phyloP scores from a whole-genome alignment of 2,888 invertebrate genomes.

The Mimachlamys varia region DNA sequence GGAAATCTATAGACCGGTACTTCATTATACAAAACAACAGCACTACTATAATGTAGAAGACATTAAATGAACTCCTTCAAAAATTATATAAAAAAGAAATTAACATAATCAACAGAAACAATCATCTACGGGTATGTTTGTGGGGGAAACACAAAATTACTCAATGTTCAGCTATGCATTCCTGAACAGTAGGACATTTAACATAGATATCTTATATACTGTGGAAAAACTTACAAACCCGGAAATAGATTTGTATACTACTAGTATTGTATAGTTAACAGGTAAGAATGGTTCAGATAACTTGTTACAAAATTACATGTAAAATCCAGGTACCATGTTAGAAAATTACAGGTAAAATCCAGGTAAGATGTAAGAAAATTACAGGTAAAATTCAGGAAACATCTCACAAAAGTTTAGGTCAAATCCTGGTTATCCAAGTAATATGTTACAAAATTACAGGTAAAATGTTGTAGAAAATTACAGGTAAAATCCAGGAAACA shows the following conservation, averaged over 20 bases:
- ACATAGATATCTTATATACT: too few species aligned
- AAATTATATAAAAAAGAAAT: constrained; percentile 1
- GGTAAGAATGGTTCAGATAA: not conserved
- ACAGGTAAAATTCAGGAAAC: too few species aligned
- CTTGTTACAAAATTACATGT: too few species aligned
- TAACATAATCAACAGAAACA: constrained; percentile 19
- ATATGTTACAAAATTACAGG: too few species aligned
- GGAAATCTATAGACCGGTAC: not conserved
- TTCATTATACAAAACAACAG: not conserved
- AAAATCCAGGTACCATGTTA: too few species aligned
- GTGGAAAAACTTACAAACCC: too few species aligned
- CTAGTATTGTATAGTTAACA: not conserved
- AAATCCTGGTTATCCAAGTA: too few species aligned
- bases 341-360: too few species aligned
- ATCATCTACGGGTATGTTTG: not conserved
- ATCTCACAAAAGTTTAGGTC: too few species aligned
- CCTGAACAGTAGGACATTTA: too few species aligned
- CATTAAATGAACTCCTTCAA: not conserved
- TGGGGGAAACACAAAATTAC: not conserved
- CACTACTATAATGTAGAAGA: not conserved
- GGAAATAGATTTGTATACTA: not conserved
- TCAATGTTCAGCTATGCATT: not conserved
- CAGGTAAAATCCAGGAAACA: not conserved
- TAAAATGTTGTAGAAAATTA: too few species aligned
- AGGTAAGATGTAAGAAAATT: too few species aligned